Base-by-base conservation (phyloP, 2,797 vertebrate species). In the Acrossocheilus fasciatus region DNA sequence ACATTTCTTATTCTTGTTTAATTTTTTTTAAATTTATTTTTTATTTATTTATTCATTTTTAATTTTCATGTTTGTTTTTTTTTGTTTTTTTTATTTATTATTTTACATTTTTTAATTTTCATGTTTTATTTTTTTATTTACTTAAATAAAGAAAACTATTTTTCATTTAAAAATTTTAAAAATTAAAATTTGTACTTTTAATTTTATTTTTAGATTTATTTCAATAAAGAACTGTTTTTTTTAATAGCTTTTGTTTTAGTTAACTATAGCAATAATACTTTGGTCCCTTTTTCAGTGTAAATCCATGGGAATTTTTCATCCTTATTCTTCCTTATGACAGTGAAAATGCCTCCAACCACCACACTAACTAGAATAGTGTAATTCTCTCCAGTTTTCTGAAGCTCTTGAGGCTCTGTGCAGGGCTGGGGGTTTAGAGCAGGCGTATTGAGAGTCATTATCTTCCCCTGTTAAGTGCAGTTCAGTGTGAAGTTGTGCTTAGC, bases 401-500 rank as follows among this genome's bases (percentile, higher is more conserved):
- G 45, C 57, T 50, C 72, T n/a, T n/a, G 15, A 80, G 41, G 9
- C 45, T 82, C 36, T 45, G 23, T 82, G 10, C 36, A 59, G 36
- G 36, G 39, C 36, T n/a, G 50, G 1, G 52, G 26, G 23, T 45
- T 78, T 62, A 59, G 17, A 17, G 11, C 34, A 69, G 50, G 6
- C 59, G 4, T 30, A 76, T 45, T 79, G 26, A 75, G 79, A 75
- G 43, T 68, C 43, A 59, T 45, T 45, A 59, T 57, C 52, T 36
- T 81, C 50, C 26, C 6, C 59, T 12, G 68, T 84, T n/a, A 54
- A 54, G 76, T 70, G 79, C 34, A 52, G 70, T 34, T 59, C 26
- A 73, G 52, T 34, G 59, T 84, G 62, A 82, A 68, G 62, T 68
- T 62, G 36, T 64, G 6, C 64, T 7, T 57, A 79, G 66, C 66